Conservation (phyloP, 2,888 invertebrate species). For the Drosophila pegasa region DNA sequence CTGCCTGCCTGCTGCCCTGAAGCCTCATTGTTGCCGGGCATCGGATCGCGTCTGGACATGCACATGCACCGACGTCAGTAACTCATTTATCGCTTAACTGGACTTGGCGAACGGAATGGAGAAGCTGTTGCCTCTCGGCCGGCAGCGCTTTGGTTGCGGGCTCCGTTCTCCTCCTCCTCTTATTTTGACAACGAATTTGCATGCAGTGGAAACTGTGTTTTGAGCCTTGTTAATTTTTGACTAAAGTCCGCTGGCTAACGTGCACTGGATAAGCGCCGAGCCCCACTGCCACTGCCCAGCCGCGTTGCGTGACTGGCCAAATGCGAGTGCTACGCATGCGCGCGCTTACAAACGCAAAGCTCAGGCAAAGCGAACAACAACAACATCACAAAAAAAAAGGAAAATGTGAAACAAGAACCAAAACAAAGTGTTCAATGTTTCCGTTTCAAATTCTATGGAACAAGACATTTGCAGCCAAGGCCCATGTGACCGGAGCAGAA, state of each 20-base stretch:
- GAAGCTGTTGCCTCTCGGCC: constrained; percentile 10
- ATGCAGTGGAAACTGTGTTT: constrained; percentile 83
- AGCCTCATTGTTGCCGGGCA: constrained; percentile 34
- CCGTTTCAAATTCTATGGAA: constrained; percentile 83
- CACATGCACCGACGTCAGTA: constrained; percentile 77
- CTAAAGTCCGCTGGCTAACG: constrained; percentile 69
- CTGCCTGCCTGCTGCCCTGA: constrained; percentile 42
- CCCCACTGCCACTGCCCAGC: constrained; percentile 27
- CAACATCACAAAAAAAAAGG: constrained; percentile 28
- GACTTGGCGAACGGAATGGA: constrained; percentile 32
- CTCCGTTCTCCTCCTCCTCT: constrained; percentile 42
- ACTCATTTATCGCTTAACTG: constrained; percentile 81
- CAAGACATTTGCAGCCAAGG: constrained; percentile 78
- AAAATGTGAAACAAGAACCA: constrained; percentile 76
- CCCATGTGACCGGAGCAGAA: constrained; percentile 41
- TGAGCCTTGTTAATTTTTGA: constrained; percentile 82
- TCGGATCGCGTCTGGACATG: constrained; percentile 49
- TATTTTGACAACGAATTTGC: constrained; percentile 83
- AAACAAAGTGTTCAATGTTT: constrained; percentile 83
- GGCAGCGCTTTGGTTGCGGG: constrained; percentile 32
- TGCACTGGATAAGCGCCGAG: constrained; percentile 60
- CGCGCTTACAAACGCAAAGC: constrained; percentile 81
- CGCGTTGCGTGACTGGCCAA: constrained; percentile 72
- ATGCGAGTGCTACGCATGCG: constrained; percentile 81
- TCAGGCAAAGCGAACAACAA: constrained; percentile 48